Percentiles rank a stretch among this genome's conserved stretches.
Conservation (phyloP, 1,140 invertebrate genomes). For the Anoplolepis gracilipes region DNA sequence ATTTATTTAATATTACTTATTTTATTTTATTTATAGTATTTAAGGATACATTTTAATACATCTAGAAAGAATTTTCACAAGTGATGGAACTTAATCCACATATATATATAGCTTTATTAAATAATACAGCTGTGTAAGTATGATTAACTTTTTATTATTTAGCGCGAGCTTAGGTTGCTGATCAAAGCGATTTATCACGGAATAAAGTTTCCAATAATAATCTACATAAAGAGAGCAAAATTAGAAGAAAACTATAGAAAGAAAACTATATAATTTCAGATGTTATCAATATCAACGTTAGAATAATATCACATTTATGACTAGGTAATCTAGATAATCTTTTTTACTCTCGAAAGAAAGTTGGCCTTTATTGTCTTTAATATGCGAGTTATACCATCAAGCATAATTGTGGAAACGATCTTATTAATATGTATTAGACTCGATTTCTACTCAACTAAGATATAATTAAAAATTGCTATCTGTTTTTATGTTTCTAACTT, state of each 20-base stretch:
- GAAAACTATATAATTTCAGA: conserved; percentile 1
- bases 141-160: conserved; percentile 23
- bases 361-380: neutral
- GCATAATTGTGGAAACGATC: neutral
- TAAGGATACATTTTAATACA: too few relatives aligned
- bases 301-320: neutral
- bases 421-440: neutral
- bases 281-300: neutral
- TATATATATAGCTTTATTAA: neutral
- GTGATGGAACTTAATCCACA: neutral
- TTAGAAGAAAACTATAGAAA: neutral
- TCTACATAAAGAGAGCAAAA: conserved; percentile 30
- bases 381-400: too few relatives aligned
- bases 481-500: neutral
- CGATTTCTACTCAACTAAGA: neutral
- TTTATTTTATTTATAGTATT: neutral
- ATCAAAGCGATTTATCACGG: neutral
- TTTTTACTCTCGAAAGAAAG: neutral
- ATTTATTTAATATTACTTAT: neutral
- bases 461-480: neutral
- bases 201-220: conserved; percentile 30
- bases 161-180: neutral
- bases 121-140: neutral
- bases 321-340: conserved; percentile 7
- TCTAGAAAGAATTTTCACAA: too few relatives aligned